These are phyloP conservation scores for Phataginus tricuspis DNA, from an alignment of 2,797 vertebrate genomes.

Conservation along the genomic window DNA sequence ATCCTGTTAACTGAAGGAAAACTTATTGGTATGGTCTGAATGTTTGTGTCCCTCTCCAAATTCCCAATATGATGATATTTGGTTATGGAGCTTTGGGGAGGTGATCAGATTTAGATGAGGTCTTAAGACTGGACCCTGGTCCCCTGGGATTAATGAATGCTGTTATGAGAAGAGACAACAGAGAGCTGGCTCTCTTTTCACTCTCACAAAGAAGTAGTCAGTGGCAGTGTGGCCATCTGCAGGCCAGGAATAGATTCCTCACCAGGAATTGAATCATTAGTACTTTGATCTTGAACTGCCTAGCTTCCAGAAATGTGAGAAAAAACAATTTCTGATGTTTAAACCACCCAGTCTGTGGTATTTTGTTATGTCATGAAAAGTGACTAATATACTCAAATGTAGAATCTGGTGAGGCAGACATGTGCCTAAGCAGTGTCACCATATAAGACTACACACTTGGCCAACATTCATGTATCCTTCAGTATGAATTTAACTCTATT, in stretches of 20 bases:
- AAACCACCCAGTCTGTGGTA: background rate
- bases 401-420: background rate
- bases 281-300: background rate
- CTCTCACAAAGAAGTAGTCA: background rate
- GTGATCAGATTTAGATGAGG: background rate
- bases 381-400: background rate
- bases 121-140: background rate
- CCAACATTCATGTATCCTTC: background rate
- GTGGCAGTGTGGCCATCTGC: background rate
- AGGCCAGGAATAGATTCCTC: background rate
- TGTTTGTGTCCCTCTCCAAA: background rate
- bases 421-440: background rate
- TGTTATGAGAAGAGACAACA: background rate
- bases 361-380: background rate
- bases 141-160: background rate
- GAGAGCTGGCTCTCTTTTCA: background rate
- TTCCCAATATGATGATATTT: background rate
- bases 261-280: background rate
- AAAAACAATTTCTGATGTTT: background rate
- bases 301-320: background rate
- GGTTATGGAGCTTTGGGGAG: background rate
- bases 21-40: background rate
- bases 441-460: background rate
- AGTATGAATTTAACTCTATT: background rate
- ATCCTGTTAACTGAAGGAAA: background rate